These are phyloP conservation scores for Pitangus sulphuratus DNA, from an alignment of 2,797 vertebrate species.

Conservation along the genomic window DNA sequence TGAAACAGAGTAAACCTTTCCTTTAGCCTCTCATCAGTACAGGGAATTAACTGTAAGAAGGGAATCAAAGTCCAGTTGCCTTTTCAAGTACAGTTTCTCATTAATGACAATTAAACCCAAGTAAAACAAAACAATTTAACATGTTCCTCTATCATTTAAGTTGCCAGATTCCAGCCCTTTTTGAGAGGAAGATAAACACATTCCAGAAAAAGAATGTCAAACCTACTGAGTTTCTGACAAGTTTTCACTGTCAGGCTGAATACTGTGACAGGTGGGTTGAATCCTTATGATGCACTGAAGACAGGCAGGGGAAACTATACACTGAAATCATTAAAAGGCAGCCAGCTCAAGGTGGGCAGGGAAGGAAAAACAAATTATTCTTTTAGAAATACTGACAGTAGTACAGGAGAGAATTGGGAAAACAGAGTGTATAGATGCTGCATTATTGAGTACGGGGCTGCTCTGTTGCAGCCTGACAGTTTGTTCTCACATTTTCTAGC, in stretches of 20 bases:
- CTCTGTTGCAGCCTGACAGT: not conserved
- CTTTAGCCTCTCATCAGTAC: not conserved
- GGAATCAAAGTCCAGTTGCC: not conserved
- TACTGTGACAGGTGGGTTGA: not conserved
- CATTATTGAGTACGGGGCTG: not conserved
- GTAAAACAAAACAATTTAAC: not conserved
- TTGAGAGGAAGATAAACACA: not conserved
- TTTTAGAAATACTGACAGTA: conserved; percentile 19
- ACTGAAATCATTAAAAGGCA: not conserved
- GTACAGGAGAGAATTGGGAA: not conserved
- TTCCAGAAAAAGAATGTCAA: not conserved
- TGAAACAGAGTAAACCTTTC: not conserved
- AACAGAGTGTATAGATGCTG: not conserved
- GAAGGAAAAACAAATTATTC: not conserved
- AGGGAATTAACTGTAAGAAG: not conserved
- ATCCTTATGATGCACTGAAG: not conserved
- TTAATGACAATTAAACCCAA: not conserved
- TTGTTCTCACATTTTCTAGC: not conserved
- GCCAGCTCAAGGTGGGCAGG: conserved; percentile 1
- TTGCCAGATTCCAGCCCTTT: not conserved
- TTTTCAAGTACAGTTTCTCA: not conserved
- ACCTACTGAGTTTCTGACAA: not conserved
- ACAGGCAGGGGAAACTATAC: not conserved
- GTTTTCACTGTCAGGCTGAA: conserved; percentile 15
- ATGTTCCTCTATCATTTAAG: not conserved